Evolutionary conservation across 2,888 invertebrate genomes (phyloP).

Genomic region (Xanthia togata): DNA sequence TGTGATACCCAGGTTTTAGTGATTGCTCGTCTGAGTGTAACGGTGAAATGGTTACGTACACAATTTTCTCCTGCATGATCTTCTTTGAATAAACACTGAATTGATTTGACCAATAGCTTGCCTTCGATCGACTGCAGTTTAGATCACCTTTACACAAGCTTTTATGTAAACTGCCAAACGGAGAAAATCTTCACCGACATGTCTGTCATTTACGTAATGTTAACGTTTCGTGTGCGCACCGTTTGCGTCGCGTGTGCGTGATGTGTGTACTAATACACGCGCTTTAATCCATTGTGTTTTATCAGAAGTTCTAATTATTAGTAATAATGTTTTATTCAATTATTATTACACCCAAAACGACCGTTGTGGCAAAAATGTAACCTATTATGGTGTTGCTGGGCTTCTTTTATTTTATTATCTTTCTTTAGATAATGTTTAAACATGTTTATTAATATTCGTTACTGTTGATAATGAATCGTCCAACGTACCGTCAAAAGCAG

Average conservation of each 20-base stretch:
- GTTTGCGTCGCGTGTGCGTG: constrained; percentile 30
- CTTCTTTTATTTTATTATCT: constrained; percentile 3
- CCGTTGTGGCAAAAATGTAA: neutral
- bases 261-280: constrained; percentile 41
- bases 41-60: neutral
- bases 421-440: neutral
- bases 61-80: neutral
- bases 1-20: neutral
- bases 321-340: neutral
- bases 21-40: neutral
- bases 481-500: neutral
- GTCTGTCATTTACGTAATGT: neutral
- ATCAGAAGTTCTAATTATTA: constrained; percentile 45
- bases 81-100: neutral
- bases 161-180: neutral
- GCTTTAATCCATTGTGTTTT: constrained; percentile 72
- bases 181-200: neutral
- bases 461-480: neutral
- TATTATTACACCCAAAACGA: neutral
- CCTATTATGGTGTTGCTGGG: neutral
- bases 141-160: constrained; percentile 12
- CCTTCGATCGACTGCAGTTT: constrained; percentile 32
- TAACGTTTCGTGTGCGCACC: constrained; percentile 36
- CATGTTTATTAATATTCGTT: neutral
- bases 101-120: neutral